phyloP scores from a whole-genome alignment of 2,888 invertebrate species.

The Endomychus coccineus region DNA sequence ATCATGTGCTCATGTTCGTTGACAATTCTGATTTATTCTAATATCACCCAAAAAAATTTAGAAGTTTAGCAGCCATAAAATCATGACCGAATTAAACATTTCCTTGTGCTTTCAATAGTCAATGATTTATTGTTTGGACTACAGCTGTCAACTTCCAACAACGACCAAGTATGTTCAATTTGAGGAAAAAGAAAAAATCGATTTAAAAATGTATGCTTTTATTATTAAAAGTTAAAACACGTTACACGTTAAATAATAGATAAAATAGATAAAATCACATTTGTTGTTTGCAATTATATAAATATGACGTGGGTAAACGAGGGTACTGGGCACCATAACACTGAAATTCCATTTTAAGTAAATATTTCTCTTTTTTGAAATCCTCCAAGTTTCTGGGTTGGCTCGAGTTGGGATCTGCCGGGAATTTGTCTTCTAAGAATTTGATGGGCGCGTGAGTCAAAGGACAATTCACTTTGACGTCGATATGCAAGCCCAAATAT shows the following conservation, averaged over 20 bases:
- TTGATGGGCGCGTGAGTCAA: constrained; percentile 29
- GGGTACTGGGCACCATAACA: constrained; percentile 34
- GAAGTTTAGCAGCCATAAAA: too few species aligned
- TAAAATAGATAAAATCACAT: constrained; percentile 17
- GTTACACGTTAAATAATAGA: constrained; percentile 14
- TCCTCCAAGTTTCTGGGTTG: not conserved
- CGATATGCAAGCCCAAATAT: constrained; percentile 30
- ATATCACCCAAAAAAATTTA: too few species aligned
- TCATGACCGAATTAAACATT: too few species aligned
- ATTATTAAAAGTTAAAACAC: constrained; percentile 17
- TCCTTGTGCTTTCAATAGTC: too few species aligned
- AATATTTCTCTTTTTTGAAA: constrained; percentile 13
- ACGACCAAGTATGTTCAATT: too few species aligned
- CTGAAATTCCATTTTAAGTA: constrained; percentile 28
- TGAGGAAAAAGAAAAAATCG: too few species aligned
- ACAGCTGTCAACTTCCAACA: too few species aligned
- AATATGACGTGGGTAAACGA: constrained; percentile 29
- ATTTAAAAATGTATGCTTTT: too few species aligned
- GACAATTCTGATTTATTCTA: too few species aligned
- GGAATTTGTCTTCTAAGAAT: constrained; percentile 19
- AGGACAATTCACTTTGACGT: constrained; percentile 32
- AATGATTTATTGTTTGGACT: too few species aligned
- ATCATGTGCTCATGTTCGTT: too few species aligned
- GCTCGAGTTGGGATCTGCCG: constrained; percentile 10
- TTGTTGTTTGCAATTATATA: constrained; percentile 30